Evolutionary conservation across 2,797 vertebrate genomes (phyloP), one percentile per base, ranked within the genome.

Genomic region (Ispidina picta): DNA sequence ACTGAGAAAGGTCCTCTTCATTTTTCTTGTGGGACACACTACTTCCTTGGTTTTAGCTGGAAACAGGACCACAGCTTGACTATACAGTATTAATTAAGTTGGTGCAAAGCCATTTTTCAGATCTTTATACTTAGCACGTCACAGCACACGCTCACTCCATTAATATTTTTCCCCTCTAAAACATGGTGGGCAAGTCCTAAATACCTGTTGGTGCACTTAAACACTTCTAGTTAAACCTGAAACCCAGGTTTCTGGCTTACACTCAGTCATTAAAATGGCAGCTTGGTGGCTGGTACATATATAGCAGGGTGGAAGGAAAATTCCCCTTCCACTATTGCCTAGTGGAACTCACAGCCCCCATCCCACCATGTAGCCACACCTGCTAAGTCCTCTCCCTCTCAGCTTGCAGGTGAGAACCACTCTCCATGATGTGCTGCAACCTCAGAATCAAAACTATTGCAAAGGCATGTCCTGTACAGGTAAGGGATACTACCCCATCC

Each of bases 401-500:
- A 60, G 3, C 8, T 74, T 19, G 1, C 63, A 65, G 12, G 15
- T 29, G 54, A 25, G 37, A 86, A 29, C 25, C 51, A 35, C 43
- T 31, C 23, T 43, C 13, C 15, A 6, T 44, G 33, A 52, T 31
- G 17, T 25, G 26, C 52, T 92, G 29, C 55, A 92, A 54, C 43
- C 52, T 56, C 79, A 29, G 82, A 77, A 52, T 44, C 76, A 89
- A 93, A 94, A 55, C 20, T 68, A 48, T 86, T 90, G 71, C 56
- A 71, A 56, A 85, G 66, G 28, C 51, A 92, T 26, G 17, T 87
- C 6, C 37, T 84, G 26, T 13, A 12, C 43, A 41, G 22, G 21
- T 35, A 83, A 77, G 25, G 3, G 8, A 66, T 81, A 79, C 35
- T 54, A 41, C 59, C 20, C 35, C 3, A 0, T 23, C 8, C 21